Percentiles rank a stretch among this genome's conserved stretches.
Conservation (phyloP, 2,113 vertebrate species). For the Phocoena phocoena region DNA sequence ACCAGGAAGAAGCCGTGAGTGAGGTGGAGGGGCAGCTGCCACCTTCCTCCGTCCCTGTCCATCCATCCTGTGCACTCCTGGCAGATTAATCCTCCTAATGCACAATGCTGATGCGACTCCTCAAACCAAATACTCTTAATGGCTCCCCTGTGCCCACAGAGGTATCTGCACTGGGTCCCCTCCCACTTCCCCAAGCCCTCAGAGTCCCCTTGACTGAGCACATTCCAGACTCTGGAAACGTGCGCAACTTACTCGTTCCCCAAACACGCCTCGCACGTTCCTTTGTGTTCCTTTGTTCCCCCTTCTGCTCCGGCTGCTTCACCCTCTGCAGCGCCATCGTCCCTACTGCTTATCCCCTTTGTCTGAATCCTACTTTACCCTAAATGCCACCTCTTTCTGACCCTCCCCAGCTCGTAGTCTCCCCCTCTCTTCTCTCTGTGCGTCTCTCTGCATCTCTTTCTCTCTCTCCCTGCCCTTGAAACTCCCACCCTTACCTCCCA, state of each 20-base stretch:
- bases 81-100: background rate
- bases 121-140: background rate
- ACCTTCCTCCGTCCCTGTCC: background rate
- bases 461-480: background rate
- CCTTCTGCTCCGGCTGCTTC: background rate
- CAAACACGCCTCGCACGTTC: fast-evolving
- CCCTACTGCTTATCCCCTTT: fast-evolving
- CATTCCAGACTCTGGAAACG: background rate
- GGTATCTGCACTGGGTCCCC: fast-evolving
- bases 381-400: background rate
- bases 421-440: background rate
- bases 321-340: no score
- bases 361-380: background rate
- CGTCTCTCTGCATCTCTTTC: background rate
- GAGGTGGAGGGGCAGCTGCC: no score
- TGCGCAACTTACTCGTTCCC: fast-evolving
- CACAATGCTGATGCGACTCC: background rate
- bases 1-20: background rate
- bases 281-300: background rate
- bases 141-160: background rate
- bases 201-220: background rate
- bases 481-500: background rate
- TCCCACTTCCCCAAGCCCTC: background rate
- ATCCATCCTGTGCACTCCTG: background rate
- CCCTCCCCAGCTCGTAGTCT: background rate